phyloP scores from a whole-genome alignment of 2,797 vertebrate genomes.

The Poeciliopsis presidionis region DNA sequence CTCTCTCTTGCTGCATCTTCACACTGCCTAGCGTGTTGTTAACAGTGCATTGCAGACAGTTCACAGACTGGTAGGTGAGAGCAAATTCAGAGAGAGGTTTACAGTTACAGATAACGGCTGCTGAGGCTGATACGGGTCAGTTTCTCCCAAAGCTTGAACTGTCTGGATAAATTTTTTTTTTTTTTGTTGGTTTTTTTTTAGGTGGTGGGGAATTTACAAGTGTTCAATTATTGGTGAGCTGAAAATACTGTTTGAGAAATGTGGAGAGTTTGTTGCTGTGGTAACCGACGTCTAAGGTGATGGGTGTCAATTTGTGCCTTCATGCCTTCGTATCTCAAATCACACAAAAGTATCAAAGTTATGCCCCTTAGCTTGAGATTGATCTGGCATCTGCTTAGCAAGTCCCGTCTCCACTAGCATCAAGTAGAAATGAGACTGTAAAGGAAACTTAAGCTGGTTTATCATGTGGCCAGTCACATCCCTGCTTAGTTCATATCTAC shows the following conservation, averaged over 20 bases:
- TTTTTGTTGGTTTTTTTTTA: too few relatives aligned
- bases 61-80: slow-evolving; percentile 5
- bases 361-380: slow-evolving; percentile 28
- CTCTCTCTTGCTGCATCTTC: slow-evolving; percentile 5
- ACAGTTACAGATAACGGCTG: slow-evolving; percentile 33
- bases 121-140: slow-evolving; percentile 24
- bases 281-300: slow-evolving; percentile 39
- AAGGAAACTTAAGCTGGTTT: slow-evolving; percentile 57
- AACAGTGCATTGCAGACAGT: slow-evolving; percentile 17
- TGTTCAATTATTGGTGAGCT: slow-evolving; percentile 8
- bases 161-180: neutral
- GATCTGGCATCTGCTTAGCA: slow-evolving; percentile 20
- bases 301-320: neutral
- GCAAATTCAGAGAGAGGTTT: slow-evolving; percentile 17
- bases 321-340: neutral
- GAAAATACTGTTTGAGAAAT: slow-evolving; percentile 35
- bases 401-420: slow-evolving; percentile 11
- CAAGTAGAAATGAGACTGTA: slow-evolving; percentile 7
- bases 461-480: slow-evolving; percentile 25
- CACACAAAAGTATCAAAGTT: slow-evolving; percentile 19
- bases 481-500: slow-evolving; percentile 19
- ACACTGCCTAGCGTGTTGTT: slow-evolving; percentile 14
- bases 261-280: slow-evolving; percentile 28
- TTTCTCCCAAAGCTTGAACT: slow-evolving; percentile 16
- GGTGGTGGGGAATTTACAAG: slow-evolving; percentile 4